Evolutionary conservation across 2,888 invertebrate genomes (phyloP).

Genomic region (Zelleria hepariella): DNA sequence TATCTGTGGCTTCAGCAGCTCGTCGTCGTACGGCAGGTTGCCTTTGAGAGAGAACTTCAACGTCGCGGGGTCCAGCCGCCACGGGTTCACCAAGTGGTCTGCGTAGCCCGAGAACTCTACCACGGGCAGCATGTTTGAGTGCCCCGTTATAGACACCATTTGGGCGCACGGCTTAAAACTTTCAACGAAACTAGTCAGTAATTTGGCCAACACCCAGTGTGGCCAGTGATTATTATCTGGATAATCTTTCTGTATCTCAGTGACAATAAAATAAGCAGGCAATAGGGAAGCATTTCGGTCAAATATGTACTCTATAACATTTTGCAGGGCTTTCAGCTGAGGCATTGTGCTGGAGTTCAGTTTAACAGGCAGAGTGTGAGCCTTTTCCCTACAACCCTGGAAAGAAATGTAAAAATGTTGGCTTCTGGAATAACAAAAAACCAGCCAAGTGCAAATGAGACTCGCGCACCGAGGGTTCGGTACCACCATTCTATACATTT

Average conservation of each 20-base stretch:
- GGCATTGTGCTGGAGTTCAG: conserved; percentile 86
- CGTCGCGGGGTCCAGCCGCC: conserved; percentile 92
- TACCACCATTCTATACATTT: too few relatives aligned
- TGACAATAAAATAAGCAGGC: conserved; percentile 95
- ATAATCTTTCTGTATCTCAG: conserved; percentile 92
- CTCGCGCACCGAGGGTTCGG: too few relatives aligned
- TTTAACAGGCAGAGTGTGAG: conserved; percentile 82
- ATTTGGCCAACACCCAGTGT: conserved; percentile 92
- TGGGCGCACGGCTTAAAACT: conserved; percentile 95
- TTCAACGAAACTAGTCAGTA: conserved; percentile 91
- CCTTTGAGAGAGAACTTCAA: conserved; percentile 74
- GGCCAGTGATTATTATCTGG: conserved; percentile 86
- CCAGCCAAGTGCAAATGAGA: too few relatives aligned
- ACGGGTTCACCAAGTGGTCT: conserved; percentile 90
- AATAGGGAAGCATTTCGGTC: conserved; percentile 92
- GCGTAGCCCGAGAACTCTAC: conserved; percentile 94
- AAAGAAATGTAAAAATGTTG: too few relatives aligned
- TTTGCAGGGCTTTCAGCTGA: conserved; percentile 84
- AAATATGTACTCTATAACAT: conserved; percentile 90
- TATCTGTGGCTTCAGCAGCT: conserved; percentile 90
- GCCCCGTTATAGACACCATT: conserved; percentile 94
- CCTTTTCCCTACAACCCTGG: conserved; percentile 89
- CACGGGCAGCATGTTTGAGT: conserved; percentile 92
- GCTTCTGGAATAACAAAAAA: too few relatives aligned
- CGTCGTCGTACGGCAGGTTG: conserved; percentile 90